Conservation (phyloP, 2,797 vertebrate species). For the Vespertilio murinus region DNA sequence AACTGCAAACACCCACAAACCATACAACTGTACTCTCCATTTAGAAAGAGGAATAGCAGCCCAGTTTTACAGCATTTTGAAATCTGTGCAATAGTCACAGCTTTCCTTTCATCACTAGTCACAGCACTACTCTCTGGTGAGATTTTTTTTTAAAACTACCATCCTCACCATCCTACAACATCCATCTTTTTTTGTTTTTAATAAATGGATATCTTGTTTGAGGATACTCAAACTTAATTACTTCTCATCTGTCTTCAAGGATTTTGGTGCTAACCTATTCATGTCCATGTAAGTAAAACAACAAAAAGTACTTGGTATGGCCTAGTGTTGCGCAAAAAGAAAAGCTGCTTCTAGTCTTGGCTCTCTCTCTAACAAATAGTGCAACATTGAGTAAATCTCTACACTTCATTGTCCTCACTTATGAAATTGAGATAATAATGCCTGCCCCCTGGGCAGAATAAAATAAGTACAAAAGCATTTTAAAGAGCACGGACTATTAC, state of each 20-base stretch:
- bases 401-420: neutral
- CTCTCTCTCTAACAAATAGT: conserved; percentile 31
- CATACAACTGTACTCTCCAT: neutral
- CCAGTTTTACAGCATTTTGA: conserved; percentile 2
- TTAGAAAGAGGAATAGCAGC: neutral
- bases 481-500: neutral
- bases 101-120: conserved; percentile 27
- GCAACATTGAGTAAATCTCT: neutral
- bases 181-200: conserved; percentile 44
- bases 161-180: conserved; percentile 35
- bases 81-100: conserved; percentile 47
- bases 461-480: conserved; percentile 18
- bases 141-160: conserved; percentile 33
- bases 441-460: neutral
- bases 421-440: neutral
- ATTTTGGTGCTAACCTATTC: neutral
- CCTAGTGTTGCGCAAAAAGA: neutral
- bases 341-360: neutral
- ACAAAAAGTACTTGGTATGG: neutral
- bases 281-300: neutral
- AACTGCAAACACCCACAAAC: neutral
- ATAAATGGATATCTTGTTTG: conserved; percentile 39
- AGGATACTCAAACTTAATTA: conserved; percentile 36
- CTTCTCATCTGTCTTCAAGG: conserved; percentile 24
- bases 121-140: conserved; percentile 32